Conservation (phyloP, 2,797 vertebrate species). For the Orientallactaga sibirica region DNA sequence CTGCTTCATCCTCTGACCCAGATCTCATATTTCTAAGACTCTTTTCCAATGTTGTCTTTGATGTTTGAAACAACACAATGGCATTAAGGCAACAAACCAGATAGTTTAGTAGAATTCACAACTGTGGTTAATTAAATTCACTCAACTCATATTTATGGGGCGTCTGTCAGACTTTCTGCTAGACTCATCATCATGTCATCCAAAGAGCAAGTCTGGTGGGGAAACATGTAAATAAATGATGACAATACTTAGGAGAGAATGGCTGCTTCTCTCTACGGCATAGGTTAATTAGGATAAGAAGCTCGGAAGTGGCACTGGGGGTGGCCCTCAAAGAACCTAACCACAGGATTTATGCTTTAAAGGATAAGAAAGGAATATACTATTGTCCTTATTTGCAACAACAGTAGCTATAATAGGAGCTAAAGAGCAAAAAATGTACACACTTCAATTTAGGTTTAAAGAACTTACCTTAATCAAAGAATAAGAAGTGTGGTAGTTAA, state of each 20-base stretch:
- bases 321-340: not conserved
- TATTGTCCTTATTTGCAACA: constrained; percentile 16
- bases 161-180: constrained; percentile 26
- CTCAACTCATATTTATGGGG: constrained; percentile 35
- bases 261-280: not conserved
- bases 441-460: not conserved
- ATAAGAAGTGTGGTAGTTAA: not conserved
- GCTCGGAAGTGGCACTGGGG: not conserved
- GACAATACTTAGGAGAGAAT: not conserved
- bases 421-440: not conserved
- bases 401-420: not conserved
- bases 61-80: not conserved
- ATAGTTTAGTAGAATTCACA: constrained; percentile 52
- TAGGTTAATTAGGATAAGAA: constrained; percentile 30
- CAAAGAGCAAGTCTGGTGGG: not conserved
- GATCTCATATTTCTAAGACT: not conserved
- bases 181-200: constrained; percentile 45
- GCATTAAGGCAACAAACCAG: constrained; percentile 26
- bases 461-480: not conserved
- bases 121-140: constrained; percentile 63
- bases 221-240: constrained; percentile 9
- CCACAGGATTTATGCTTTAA: constrained; percentile 40
- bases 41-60: not conserved
- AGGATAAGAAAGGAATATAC: not conserved
- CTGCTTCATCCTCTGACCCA: not conserved